Evolutionary conservation across 2,888 invertebrate genomes (phyloP).

Genomic region (Caenorhabditis afra): DNA sequence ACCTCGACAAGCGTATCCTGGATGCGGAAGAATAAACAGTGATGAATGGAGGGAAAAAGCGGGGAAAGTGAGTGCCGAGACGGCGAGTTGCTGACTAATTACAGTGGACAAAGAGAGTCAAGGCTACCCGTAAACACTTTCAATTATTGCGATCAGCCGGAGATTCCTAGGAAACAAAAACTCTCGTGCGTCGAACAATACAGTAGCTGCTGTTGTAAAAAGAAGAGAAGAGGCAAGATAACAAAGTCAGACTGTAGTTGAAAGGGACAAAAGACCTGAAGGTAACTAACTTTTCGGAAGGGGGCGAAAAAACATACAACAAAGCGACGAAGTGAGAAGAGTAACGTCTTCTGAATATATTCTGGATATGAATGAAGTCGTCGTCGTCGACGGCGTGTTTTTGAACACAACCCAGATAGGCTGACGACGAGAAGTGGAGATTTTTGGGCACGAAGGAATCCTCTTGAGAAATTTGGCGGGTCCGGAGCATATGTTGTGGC

Average conservation of each 20-base stretch:
- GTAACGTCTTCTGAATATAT: not conserved
- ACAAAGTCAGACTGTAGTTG: conserved; percentile 28
- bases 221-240: conserved; percentile 11
- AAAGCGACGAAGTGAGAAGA: not conserved
- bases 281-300: conserved; percentile 34
- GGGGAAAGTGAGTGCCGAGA: not conserved
- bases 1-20: not conserved
- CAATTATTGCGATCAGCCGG: conserved; percentile 40
- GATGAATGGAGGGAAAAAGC: conserved; percentile 8
- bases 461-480: conserved; percentile 41
- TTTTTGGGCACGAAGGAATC: conserved; percentile 34
- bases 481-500: conserved; percentile 13
- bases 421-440: conserved; percentile 18
- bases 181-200: conserved; percentile 18
- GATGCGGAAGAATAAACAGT: conserved; percentile 9
- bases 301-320: conserved; percentile 12
- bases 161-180: conserved; percentile 24
- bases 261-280: conserved; percentile 8
- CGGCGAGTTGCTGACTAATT: conserved; percentile 36
- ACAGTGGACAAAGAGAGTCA: conserved; percentile 47
- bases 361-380: not conserved
- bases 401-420: conserved; percentile 13
- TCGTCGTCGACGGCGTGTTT: conserved; percentile 7
- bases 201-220: conserved; percentile 5
- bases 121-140: conserved; percentile 36